These are phyloP conservation scores for Oxycera nigricornis DNA, from an alignment of 2,888 invertebrate species.

Conservation along the genomic window DNA sequence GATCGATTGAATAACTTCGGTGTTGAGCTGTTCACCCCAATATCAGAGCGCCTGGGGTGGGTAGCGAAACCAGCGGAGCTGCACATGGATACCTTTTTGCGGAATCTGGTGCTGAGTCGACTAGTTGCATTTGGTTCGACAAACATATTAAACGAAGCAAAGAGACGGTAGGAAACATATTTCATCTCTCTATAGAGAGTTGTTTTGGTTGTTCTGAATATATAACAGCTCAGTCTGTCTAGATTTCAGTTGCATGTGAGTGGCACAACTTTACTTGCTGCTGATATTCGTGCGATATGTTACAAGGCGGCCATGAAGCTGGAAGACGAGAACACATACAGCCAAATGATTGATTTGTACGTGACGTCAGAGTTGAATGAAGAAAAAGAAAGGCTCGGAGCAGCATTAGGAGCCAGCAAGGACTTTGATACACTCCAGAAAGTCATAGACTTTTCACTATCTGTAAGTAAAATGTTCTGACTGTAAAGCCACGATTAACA, in stretches of 20 bases:
- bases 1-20: slow-evolving; percentile 78
- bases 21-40: slow-evolving; percentile 74
- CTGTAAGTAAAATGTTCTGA: slow-evolving; percentile 65
- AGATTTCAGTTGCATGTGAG: slow-evolving; percentile 72
- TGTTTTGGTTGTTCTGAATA: too few relatives aligned
- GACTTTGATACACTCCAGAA: slow-evolving; percentile 74
- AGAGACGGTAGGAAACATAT: slow-evolving; percentile 55
- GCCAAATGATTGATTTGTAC: slow-evolving; percentile 81
- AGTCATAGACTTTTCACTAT: slow-evolving; percentile 82
- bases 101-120: slow-evolving; percentile 82
- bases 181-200: too few relatives aligned
- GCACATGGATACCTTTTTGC: slow-evolving; percentile 83
- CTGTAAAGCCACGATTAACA: neutral
- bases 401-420: slow-evolving; percentile 80
- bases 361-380: slow-evolving; percentile 87
- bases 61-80: slow-evolving; percentile 81
- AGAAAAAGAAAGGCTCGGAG: slow-evolving; percentile 89
- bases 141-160: slow-evolving; percentile 79
- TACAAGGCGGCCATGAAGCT: slow-evolving; percentile 82
- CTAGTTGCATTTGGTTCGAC: slow-evolving; percentile 83
- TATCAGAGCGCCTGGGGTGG: slow-evolving; percentile 84
- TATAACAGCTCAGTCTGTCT: too few relatives aligned
- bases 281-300: slow-evolving; percentile 85
- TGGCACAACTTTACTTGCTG: slow-evolving; percentile 71
- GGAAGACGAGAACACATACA: slow-evolving; percentile 74